Evolutionary conservation across 2,888 invertebrate genomes (phyloP).

Genomic region (Capitulum mitella): DNA sequence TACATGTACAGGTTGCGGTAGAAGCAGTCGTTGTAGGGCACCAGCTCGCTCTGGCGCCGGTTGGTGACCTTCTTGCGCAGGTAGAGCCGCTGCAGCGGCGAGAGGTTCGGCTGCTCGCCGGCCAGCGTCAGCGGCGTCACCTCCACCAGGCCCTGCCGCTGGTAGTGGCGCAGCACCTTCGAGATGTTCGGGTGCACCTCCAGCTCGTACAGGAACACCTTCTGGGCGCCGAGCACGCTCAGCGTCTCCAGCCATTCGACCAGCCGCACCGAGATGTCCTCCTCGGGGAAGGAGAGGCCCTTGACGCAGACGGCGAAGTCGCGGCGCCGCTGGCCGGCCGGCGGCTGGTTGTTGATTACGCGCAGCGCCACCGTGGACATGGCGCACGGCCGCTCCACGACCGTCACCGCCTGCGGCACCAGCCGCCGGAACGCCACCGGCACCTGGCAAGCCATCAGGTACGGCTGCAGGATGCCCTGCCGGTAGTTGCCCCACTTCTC

Average conservation of each 20-base stretch:
- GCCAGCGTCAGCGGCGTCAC: conserved; percentile 76
- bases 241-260: conserved; percentile 92
- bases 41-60: conserved; percentile 88
- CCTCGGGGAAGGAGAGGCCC: conserved; percentile 84
- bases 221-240: conserved; percentile 76
- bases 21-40: conserved; percentile 93
- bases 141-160: conserved; percentile 58
- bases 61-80: conserved; percentile 83
- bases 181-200: conserved; percentile 77
- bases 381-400: conserved; percentile 77
- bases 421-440: conserved; percentile 55
- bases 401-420: conserved; percentile 74
- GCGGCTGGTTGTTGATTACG: conserved; percentile 69
- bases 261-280: conserved; percentile 78
- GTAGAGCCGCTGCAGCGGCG: conserved; percentile 80
- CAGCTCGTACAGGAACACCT: conserved; percentile 82
- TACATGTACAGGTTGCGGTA: conserved; percentile 87
- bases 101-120: conserved; percentile 82
- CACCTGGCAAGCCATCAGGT: conserved; percentile 78
- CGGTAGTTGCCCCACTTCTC: conserved; percentile 90
- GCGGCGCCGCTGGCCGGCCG: conserved; percentile 52
- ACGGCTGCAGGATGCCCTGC: conserved; percentile 83
- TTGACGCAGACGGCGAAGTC: conserved; percentile 89
- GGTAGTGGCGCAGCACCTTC: conserved; percentile 61
- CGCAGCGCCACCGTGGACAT: conserved; percentile 74